Base-by-base conservation (phyloP, 2,113 vertebrate genomes). In the Nannospalax galili region DNA sequence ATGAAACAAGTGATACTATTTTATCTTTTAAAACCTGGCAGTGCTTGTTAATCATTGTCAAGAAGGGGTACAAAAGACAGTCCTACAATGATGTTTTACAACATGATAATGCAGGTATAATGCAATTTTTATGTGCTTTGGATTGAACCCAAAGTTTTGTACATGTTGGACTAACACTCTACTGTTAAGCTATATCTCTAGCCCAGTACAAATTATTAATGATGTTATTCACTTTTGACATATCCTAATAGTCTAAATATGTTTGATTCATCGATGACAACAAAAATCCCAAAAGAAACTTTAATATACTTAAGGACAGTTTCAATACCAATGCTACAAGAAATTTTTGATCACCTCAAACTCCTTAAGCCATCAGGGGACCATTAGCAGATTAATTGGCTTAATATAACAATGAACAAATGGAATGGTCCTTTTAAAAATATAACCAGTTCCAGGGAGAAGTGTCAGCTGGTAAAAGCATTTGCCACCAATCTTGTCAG, bases 221-320 rank as follows among this genome's bases (percentile, higher is more conserved):
- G 72, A 16, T 40, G 9, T 84, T 16, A 5, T 79, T 96, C 93
- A 22, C 14, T 95, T 95, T 74, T 40, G 56, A n/a, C 24, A 87
- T 22, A 64, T 22, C 52, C 30, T 28, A 67, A 62, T 84, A 73
- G 20, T 28, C 26, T 95, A 72, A 95, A 91, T 93, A 72, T 70
- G 40, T 74, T 64, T 90, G n/a, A 56, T 42, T 5, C 65, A 24
- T n/a, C 77, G 74, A 70, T 60, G 42, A n/a, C 2, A 88, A 12
- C 14, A 80, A 87, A 52, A 52, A 52, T 52, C 81, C 42, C 9
- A 37, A 90, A 90, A 90, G 22, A 5, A 85, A 3, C 7, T 93
- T 93, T 52, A n/a, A n/a, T n/a, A n/a, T n/a, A n/a, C n/a, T n/a
- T n/a, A 62, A 78, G 4, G 7, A 9, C 79, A 86, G 70, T 15